Percentiles rank a stretch among this genome's conserved stretches.
Evolutionary conservation across 2,888 invertebrate genomes (phyloP).

Genomic region (Rhabditoides inermis): DNA sequence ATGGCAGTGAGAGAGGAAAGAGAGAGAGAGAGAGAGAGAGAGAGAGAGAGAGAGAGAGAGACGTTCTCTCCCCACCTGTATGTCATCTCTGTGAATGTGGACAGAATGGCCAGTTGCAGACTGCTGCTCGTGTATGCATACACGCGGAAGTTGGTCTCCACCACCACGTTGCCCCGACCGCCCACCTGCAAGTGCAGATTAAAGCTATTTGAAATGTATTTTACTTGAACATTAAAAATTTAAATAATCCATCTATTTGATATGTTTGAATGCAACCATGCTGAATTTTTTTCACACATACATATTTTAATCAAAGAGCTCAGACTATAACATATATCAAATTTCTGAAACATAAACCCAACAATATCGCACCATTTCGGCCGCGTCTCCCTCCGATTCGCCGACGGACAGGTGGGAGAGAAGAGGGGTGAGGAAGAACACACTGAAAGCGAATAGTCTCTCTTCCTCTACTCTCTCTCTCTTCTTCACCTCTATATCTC

Average conservation of each 20-base stretch:
- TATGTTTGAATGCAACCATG: no score
- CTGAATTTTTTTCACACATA: no score
- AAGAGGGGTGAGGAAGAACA: conserved; percentile 44
- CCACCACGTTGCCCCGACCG: conserved; percentile 84
- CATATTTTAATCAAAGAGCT: no score
- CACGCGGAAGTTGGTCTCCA: conserved; percentile 89
- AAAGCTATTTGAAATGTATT: no score
- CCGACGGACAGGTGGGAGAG: conserved; percentile 26
- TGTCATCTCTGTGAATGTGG: conserved; percentile 81
- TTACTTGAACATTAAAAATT: no score
- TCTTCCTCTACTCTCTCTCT: no score
- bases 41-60: background rate
- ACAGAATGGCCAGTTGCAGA: conserved; percentile 82
- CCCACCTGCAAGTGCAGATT: no score
- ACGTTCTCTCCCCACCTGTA: conserved; percentile 59
- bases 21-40: background rate
- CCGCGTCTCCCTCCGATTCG: conserved; percentile 14
- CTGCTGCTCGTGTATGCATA: conserved; percentile 81
- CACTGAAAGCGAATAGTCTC: conserved; percentile 19
- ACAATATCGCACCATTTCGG: no score
- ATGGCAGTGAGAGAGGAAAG: background rate
- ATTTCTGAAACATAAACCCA: no score
- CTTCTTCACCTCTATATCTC: no score
- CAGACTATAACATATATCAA: no score
- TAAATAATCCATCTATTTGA: no score